Evolutionary conservation across 2,113 vertebrate genomes (phyloP), one percentile per base, ranked within the genome.

Genomic region (Vimba vimba): DNA sequence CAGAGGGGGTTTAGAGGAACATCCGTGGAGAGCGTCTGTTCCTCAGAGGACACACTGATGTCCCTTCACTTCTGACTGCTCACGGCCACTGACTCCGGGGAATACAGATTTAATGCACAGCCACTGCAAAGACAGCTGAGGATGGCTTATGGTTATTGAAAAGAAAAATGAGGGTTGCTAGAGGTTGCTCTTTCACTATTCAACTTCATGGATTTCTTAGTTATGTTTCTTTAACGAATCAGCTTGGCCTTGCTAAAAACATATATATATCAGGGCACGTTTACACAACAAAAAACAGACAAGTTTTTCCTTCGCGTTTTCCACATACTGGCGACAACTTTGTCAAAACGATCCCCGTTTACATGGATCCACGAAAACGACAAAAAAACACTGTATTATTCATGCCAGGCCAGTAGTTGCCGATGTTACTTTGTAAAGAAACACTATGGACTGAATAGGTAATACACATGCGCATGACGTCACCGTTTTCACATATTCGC

Each of bases 1-100:
- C 52, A 85, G 84, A 88, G 86, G 87, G 27, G 79, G 84, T 80
- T 79, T 71, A 86, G 45, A 55, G 79, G 86, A 85, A 87, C 82
- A 85, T 86, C 66, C 82, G 69, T 85, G 30, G 69, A 68, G 74
- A 19, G 81, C 74, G 76, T 25, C 45, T 82, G 47, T 55, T 69
- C 15, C 25, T 21, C 77, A 2, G 52, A 79, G 19, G 59, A 79
- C 77, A 33, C 27, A 79, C 55, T 21, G 62, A 66, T 69, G 60
- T 68, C 19, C 45, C 45, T 59, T 64, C 19, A 69, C 15, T 30
- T 23, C 25, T 82, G 39, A 64, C 25, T 21, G 17, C 62, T 82
- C 25, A 80, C n/a, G 33, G 55, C 27, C 77, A 39, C 52, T 60
- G 30, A 80, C n/a, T 80, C n/a, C 30, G 5, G 25, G 45, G 15